phyloP scores from a whole-genome alignment of 1,140 invertebrate species.

The Copidosoma floridanum region DNA sequence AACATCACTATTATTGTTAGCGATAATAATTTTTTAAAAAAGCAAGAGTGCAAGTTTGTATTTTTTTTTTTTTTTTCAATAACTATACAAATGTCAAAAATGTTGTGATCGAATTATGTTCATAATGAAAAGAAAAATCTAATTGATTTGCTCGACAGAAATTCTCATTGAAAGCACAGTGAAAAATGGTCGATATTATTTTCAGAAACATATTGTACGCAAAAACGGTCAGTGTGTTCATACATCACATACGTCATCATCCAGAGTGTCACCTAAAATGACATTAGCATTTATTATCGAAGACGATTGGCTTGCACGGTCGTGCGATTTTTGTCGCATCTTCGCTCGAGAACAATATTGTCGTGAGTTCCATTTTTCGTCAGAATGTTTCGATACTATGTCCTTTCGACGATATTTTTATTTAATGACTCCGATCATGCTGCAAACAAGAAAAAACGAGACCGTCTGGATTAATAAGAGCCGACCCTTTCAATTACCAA shows the following conservation, averaged over 20 bases:
- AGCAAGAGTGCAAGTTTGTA: too few relatives aligned
- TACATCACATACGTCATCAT: slow-evolving; percentile 43
- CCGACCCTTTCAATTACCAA: too few relatives aligned
- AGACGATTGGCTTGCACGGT: slow-evolving; percentile 18
- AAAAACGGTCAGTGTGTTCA: too few relatives aligned
- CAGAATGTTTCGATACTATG: slow-evolving; percentile 4
- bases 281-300: slow-evolving; percentile 35
- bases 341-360: background rate
- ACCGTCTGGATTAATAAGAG: slow-evolving; percentile 18
- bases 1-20: too few relatives aligned
- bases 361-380: slow-evolving; percentile 19
- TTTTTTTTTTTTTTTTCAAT: too few relatives aligned
- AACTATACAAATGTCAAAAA: too few relatives aligned
- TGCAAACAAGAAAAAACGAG: slow-evolving; percentile 48
- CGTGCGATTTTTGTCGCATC: slow-evolving; percentile 13
- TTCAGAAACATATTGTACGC: slow-evolving; percentile 15
- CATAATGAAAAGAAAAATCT: too few relatives aligned
- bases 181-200: background rate
- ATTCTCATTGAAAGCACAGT: too few relatives aligned
- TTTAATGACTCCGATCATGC: slow-evolving; percentile 29
- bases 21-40: too few relatives aligned
- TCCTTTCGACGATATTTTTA: slow-evolving; percentile 13
- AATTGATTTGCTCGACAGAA: too few relatives aligned
- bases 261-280: slow-evolving; percentile 53
- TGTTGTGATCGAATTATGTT: too few relatives aligned